Evolutionary conservation across 1,140 invertebrate genomes (phyloP), one percentile per base, ranked within the genome.

Genomic region (Trissolcus basalis): DNA sequence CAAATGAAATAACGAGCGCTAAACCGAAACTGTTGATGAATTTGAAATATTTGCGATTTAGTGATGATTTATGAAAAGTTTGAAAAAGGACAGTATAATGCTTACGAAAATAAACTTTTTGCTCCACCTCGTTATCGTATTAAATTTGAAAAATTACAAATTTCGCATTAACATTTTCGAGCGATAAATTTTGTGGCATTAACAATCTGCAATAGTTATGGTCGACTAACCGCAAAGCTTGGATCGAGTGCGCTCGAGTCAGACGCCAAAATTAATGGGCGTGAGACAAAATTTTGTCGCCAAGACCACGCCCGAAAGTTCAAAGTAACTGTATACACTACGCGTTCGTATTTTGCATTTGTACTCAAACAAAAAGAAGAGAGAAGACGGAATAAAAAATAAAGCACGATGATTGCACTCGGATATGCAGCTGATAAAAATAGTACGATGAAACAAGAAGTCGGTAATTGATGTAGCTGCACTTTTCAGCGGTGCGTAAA

Each of bases 401-500:
- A 71, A 58, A 39, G 14, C 4, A 13, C 4, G 9, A 49, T 54
- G 8, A 45, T 44, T 43, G 44, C 8, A 19, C 36, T 59, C 47
- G 39, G 54, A 47, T 44, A 44, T 19, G 54, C 39, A 50, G 19
- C 2, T 6, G 32, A 53, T 59, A 67, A 74, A 74, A 74, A 74
- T 74, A 36, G 47, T 61, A 56, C 45, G 56, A 55, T 61, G 54
- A 27, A 65, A 60, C 41, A 59, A 73, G 61, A 59, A 53, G 64
- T 59, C 47, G 36, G 64, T 65, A 75, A 69, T 69, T 54, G 65
- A 75, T 68, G 63, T 67, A 64, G 71, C 55, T 65, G 73, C 65
- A 71, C 54, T 58, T 71, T 68, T 68, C 68, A 71, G 63, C 68
- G 68, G 61, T 77, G 63, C 67, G 60, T 77, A 71, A 77, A 69